Base-by-base conservation (phyloP, 2,888 invertebrate genomes). In the Rotaria magnacalcarata region DNA sequence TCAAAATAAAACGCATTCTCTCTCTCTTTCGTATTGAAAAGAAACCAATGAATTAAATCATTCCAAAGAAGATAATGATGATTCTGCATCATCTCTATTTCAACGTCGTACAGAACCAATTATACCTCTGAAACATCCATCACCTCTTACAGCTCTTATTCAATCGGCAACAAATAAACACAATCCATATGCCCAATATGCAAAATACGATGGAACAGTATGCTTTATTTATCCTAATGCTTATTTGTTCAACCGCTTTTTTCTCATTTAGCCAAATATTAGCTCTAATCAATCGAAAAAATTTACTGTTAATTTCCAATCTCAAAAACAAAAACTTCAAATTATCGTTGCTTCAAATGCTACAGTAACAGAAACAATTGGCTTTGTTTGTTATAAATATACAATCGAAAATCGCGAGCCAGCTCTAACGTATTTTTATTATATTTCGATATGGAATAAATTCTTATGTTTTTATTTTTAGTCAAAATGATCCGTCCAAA, bases 121-220 rank as follows among this genome's bases (percentile, higher is more conserved):
- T 47, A 1, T 4, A 80, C 43, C 43, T 47, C 14, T n/a, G 47
- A n/a, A 11, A 47, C 24, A 24, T 47, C 80, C 80, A 24, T 80
- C 80, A 47, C 80, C 80, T 47, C 24, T 80, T 11, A 80, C 80
- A n/a, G 47, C 47, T n/a, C n/a, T 80, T n/a, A 10, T 80, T n/a
- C 80, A 80, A 47, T 47, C 43, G 1, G 4, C 47, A n/a, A n/a
- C 24, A 11, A 11, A 47, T 80, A 43, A 80, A 47, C 80, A 80
- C 47, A 80, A 80, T 80, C 47, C 80, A 47, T 80, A 47, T 43
- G 14, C 24, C 24, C 6, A 80, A 14, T 80, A 80, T 80, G 80
- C 80, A 41, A 80, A 80, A 80, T 80, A 47, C n/a, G 80, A 80
- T 80, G 80, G 80, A 43, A 47, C 47, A 47, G 80, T 80, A 80